phyloP scores from a whole-genome alignment of 2,797 vertebrate species.

The Cetoscarus ocellatus region DNA sequence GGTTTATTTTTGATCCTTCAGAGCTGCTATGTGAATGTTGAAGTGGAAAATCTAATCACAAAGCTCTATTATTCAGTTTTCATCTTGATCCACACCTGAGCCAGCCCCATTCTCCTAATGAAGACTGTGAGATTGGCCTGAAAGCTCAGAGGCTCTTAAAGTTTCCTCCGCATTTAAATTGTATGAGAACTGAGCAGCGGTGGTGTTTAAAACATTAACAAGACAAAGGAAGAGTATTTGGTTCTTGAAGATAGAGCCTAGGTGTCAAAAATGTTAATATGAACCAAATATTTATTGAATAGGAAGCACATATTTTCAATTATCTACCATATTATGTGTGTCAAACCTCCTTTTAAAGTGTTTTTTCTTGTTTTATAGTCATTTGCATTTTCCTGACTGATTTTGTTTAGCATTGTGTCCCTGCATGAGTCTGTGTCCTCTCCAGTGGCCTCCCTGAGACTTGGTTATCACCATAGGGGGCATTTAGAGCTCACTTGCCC shows the following conservation, averaged over 20 bases:
- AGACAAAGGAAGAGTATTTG: background rate
- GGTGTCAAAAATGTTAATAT: background rate
- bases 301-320: too few relatives aligned
- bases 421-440: constrained; percentile 24
- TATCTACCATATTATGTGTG: too few relatives aligned
- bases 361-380: background rate
- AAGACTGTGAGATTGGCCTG: constrained; percentile 11
- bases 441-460: constrained; percentile 43
- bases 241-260: background rate
- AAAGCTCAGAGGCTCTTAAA: constrained; percentile 19
- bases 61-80: constrained; percentile 17
- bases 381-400: background rate
- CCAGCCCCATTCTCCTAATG: constrained; percentile 23
- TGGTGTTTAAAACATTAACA: constrained; percentile 2
- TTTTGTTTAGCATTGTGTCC: constrained; percentile 12
- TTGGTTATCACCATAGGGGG: constrained; percentile 58
- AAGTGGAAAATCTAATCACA: constrained; percentile 19
- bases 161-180: constrained; percentile 5
- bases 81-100: constrained; percentile 32
- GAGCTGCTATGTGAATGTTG: background rate
- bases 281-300: background rate
- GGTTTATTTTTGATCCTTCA: background rate
- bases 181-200: background rate
- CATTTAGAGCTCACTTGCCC: constrained; percentile 62
- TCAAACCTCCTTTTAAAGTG: too few relatives aligned